Conservation (phyloP, 2,888 invertebrate species). For the Endomychus coccineus region DNA sequence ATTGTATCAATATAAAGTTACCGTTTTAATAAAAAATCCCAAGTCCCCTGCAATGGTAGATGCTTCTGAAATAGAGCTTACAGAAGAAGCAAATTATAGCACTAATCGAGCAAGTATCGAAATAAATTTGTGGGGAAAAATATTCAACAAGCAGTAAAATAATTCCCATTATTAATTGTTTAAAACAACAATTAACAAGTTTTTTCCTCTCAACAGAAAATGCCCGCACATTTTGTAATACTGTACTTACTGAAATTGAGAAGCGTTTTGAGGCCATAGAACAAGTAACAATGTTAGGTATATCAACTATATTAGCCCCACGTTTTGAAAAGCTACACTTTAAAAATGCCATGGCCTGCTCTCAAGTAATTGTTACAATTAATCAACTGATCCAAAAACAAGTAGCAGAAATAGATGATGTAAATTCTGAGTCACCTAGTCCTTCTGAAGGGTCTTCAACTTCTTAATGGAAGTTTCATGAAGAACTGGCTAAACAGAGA, state of each 20-base stretch:
- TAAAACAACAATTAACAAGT: no score
- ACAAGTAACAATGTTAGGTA: neutral
- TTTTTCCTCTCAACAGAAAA: no score
- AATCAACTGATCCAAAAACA: no score
- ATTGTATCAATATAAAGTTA: neutral
- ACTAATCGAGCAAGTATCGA: neutral
- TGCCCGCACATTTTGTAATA: neutral
- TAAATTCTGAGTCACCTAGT: no score
- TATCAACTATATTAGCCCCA: neutral
- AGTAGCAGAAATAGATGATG: no score
- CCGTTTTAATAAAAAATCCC: neutral
- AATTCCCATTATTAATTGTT: neutral
- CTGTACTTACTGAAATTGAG: neutral
- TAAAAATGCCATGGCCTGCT: no score
- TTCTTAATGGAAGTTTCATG: no score
- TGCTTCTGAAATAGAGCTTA: neutral
- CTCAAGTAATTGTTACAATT: no score
- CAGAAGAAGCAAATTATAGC: neutral
- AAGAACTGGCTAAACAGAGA: no score
- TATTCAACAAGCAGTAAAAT: neutral
- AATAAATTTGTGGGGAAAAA: no score
- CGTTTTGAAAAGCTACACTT: no score
- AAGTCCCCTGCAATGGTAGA: neutral
- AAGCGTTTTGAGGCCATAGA: neutral
- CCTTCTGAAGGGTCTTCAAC: no score